Percentiles rank a stretch among this genome's conserved stretches.
phyloP scores from a whole-genome alignment of 2,797 vertebrate genomes.

The Tokudaia muenninki region DNA sequence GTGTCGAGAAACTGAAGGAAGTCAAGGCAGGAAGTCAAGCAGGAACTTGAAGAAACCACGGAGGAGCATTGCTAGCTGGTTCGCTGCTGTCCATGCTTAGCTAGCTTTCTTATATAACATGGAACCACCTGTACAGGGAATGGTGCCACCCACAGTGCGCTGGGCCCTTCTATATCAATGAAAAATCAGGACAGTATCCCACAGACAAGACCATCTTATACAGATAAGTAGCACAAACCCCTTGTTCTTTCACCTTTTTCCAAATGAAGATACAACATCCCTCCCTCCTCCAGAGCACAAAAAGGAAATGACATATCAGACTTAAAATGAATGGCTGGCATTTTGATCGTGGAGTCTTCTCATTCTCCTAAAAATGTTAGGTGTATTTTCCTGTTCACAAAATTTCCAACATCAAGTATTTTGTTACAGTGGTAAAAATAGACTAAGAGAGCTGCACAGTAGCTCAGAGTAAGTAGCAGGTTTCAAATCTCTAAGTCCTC shows the following conservation, averaged over 20 bases:
- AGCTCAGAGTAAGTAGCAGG: background rate
- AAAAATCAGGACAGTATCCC: background rate
- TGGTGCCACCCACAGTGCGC: background rate
- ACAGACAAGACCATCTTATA: background rate
- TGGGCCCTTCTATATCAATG: background rate
- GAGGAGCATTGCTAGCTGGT: background rate
- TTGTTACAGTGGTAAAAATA: background rate
- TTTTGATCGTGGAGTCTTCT: background rate
- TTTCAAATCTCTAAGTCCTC: background rate
- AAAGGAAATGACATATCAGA: background rate
- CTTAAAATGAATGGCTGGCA: background rate
- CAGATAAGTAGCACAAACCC: background rate
- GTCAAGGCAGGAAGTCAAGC: background rate
- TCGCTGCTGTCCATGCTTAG: background rate
- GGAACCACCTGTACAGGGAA: background rate
- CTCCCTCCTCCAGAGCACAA: background rate
- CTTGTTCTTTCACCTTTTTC: background rate
- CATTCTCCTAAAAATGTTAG: background rate
- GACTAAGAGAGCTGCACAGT: background rate
- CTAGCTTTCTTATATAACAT: background rate
- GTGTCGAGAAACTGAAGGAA: too few relatives aligned
- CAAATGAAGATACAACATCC: background rate
- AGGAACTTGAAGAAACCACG: background rate
- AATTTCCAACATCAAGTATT: background rate
- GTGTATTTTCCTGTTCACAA: background rate